A percentile compares a stretch with the other conserved stretches of the same genome.
Conservation (phyloP, 2,888 invertebrate species). For the Melieria crassipennis region DNA sequence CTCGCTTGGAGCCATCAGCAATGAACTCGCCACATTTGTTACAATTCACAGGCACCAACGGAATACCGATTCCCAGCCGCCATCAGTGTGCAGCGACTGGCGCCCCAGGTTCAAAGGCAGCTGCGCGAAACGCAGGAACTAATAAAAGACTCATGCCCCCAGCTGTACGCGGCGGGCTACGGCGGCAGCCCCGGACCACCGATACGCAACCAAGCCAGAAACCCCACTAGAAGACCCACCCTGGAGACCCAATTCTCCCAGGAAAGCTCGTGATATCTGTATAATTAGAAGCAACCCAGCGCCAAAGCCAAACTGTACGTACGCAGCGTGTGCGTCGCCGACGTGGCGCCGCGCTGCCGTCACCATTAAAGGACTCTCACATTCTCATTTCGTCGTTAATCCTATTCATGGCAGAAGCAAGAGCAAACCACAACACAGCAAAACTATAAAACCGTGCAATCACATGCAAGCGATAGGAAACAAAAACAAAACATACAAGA, state of each 20-base stretch:
- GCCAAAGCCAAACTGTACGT: slow-evolving; percentile 35
- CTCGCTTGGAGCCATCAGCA: neutral
- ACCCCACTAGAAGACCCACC: slow-evolving; percentile 63
- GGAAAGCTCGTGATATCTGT: slow-evolving; percentile 68
- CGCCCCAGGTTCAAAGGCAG: slow-evolving; percentile 66
- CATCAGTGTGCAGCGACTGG: slow-evolving; percentile 66
- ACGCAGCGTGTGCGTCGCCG: slow-evolving; percentile 6
- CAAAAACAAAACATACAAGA: slow-evolving; percentile 1
- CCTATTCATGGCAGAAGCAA: slow-evolving; percentile 52
- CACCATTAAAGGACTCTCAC: slow-evolving; percentile 44
- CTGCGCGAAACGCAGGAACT: slow-evolving; percentile 67
- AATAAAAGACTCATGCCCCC: slow-evolving; percentile 67
- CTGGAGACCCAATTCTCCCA: slow-evolving; percentile 67
- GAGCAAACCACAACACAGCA: neutral
- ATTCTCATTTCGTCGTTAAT: slow-evolving; percentile 57
- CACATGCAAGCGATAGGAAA: slow-evolving; percentile 11
- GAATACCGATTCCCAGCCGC: slow-evolving; percentile 66
- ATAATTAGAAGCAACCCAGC: slow-evolving; percentile 57
- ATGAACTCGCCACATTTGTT: neutral
- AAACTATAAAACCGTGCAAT: slow-evolving; percentile 2
- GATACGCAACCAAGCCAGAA: slow-evolving; percentile 61
- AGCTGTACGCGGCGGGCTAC: slow-evolving; percentile 65
- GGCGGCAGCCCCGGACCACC: slow-evolving; percentile 66
- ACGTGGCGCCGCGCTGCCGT: too few species aligned
- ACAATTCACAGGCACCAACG: slow-evolving; percentile 53